phyloP scores from a whole-genome alignment of 2,888 invertebrate species.

The Syrista parreyssii region DNA sequence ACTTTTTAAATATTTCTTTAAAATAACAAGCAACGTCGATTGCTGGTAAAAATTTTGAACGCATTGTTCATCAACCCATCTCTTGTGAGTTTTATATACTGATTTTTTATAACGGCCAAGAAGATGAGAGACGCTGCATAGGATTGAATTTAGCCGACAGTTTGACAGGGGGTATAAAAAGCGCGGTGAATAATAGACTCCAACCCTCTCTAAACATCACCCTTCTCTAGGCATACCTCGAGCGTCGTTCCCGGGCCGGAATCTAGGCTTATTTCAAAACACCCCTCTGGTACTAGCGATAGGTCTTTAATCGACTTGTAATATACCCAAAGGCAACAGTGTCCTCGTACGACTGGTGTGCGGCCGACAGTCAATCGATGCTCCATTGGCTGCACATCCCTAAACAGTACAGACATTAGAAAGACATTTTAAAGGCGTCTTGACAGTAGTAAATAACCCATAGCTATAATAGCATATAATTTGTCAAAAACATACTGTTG shows the following conservation, averaged over 20 bases:
- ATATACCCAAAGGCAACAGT: conserved; percentile 33
- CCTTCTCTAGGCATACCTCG: conserved; percentile 53
- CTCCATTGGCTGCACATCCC: not conserved
- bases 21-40: too few species aligned
- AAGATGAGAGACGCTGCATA: conserved; percentile 59
- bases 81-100: too few species aligned
- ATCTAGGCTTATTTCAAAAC: conserved; percentile 36
- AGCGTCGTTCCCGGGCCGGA: conserved; percentile 29
- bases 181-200: conserved; percentile 63
- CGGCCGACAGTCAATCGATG: conserved; percentile 6
- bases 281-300: conserved; percentile 33
- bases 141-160: conserved; percentile 63
- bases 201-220: conserved; percentile 62
- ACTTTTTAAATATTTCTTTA: too few species aligned
- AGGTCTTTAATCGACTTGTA: conserved; percentile 43
- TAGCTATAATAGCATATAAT: too few species aligned
- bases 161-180: conserved; percentile 62
- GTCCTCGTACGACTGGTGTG: not conserved
- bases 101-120: too few species aligned
- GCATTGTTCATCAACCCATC: too few species aligned
- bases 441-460: too few species aligned
- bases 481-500: too few species aligned
- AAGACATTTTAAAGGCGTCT: too few species aligned
- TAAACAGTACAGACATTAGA: not conserved
- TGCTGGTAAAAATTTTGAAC: too few species aligned